Evolutionary conservation across 2,797 vertebrate species (phyloP).

Genomic region (Otolemur crassicaudatus): DNA sequence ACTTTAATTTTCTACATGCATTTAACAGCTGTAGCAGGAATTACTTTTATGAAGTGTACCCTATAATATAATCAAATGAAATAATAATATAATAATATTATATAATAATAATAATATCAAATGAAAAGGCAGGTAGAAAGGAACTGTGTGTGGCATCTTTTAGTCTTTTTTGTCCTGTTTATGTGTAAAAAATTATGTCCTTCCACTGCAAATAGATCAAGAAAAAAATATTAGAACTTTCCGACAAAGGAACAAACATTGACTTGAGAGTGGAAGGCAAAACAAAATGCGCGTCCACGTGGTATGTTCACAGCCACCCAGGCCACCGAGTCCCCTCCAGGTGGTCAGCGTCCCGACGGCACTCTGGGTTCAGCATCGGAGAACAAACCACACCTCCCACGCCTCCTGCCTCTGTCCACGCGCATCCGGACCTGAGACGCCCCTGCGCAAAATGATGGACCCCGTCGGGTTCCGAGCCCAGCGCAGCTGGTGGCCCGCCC

Average conservation of each 20-base stretch:
- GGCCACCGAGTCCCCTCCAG: neutral
- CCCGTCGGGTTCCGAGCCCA: neutral
- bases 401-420: neutral
- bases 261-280: neutral
- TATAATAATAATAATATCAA: neutral
- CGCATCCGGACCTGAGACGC: neutral
- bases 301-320: neutral
- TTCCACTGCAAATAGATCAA: neutral
- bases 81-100: too few species aligned
- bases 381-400: neutral
- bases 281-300: neutral
- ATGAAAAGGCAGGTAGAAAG: neutral
- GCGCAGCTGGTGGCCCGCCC: neutral
- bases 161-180: neutral
- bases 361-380: neutral
- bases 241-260: neutral
- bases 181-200: neutral
- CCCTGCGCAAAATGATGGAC: neutral
- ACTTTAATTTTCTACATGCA: neutral
- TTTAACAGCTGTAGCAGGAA: slow-evolving; percentile 11
- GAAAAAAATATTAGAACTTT: neutral
- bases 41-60: neutral
- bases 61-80: neutral
- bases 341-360: accelerated
- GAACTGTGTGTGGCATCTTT: neutral